Evolutionary conservation across 2,888 invertebrate species (phyloP).

Genomic region (Scaptomyza flava): DNA sequence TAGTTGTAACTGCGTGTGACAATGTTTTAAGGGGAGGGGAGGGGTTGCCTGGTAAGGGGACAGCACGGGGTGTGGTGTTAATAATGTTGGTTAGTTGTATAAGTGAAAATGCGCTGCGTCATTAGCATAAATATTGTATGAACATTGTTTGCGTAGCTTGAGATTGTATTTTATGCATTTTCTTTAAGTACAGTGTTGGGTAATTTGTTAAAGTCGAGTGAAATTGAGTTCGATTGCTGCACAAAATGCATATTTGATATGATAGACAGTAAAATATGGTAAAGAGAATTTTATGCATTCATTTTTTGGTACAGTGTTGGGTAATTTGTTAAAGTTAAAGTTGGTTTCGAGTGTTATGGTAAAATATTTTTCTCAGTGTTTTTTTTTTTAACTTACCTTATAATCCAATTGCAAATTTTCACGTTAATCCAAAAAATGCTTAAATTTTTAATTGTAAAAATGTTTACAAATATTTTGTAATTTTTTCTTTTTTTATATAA

Average conservation of each 20-base stretch:
- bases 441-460: conserved; percentile 44
- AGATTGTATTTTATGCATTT: background rate
- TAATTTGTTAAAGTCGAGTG: background rate
- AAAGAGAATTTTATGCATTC: no score
- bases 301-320: no score
- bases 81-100: conserved; percentile 6
- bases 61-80: conserved; percentile 7
- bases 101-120: conserved; percentile 40
- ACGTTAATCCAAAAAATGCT: conserved; percentile 69
- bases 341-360: no score
- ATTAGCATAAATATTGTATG: conserved; percentile 34
- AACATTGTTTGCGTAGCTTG: no score
- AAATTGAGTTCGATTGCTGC: no score
- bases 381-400: conserved; percentile 60
- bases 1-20: conserved; percentile 37
- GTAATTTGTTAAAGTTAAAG: no score
- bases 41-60: background rate
- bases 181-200: conserved; percentile 6
- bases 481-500: conserved; percentile 10
- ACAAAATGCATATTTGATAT: no score
- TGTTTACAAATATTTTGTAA: conserved; percentile 55
- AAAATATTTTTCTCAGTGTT: no score
- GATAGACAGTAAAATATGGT: no score
- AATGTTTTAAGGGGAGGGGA: conserved; percentile 11
- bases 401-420: conserved; percentile 68